Percentiles rank a stretch among this genome's conserved stretches.
phyloP scores from a whole-genome alignment of 2,113 vertebrate genomes.

The Takifugu flavidus region DNA sequence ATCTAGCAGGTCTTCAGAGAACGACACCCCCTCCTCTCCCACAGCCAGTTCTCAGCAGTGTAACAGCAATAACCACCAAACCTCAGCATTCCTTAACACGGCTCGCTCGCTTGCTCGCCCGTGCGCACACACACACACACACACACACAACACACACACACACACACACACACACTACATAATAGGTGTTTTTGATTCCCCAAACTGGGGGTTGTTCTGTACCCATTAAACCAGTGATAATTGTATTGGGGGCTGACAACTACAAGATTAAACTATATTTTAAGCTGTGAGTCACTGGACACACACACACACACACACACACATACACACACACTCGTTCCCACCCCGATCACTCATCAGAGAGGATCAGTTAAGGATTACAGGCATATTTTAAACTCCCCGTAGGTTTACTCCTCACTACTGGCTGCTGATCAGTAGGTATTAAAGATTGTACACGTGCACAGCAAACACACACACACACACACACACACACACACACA shows the following conservation, averaged over 20 bases:
- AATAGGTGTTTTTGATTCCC: conserved; percentile 12
- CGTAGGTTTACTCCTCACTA: conserved; percentile 8
- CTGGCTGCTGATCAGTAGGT: conserved; percentile 9
- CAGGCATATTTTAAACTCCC: conserved; percentile 26
- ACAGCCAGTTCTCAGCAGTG: conserved; percentile 50
- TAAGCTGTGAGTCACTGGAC: conserved; percentile 6
- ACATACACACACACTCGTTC: conserved; percentile 4
- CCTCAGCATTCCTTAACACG: conserved; percentile 55
- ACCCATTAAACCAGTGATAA: conserved; percentile 1
- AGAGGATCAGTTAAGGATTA: conserved; percentile 30
- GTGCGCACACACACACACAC: conserved; percentile 34
- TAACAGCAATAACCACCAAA: conserved; percentile 59
- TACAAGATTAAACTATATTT: conserved; percentile 7
- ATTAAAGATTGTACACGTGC: neutral
- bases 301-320: conserved; percentile 9
- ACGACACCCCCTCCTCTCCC: conserved; percentile 39
- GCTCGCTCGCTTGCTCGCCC: conserved; percentile 34
- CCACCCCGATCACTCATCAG: conserved; percentile 21
- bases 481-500: neutral
- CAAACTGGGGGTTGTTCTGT: neutral
- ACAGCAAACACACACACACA: conserved; percentile 1
- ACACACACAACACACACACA: conserved; percentile 38
- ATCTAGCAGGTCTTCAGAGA: conserved; percentile 38
- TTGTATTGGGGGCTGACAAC: neutral
- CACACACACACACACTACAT: conserved; percentile 1